Evolutionary conservation across 2,113 vertebrate genomes (phyloP).

Genomic region (Gobiocypris rarus): DNA sequence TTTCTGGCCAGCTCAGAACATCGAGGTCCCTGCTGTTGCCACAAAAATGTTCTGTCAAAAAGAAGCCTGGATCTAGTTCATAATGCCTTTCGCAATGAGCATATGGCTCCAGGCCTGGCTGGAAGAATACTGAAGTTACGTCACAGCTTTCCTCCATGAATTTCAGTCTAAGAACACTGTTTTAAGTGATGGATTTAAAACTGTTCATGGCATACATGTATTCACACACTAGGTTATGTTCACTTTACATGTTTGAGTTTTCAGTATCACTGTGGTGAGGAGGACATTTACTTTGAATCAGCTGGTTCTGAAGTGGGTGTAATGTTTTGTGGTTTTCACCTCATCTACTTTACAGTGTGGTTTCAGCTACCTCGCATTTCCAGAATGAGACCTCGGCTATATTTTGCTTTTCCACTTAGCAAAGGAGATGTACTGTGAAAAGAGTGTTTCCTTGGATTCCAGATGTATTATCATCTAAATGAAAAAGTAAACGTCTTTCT

Average conservation of each 20-base stretch:
- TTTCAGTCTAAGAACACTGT: neutral
- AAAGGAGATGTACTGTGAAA: constrained; percentile 18
- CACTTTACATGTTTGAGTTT: neutral
- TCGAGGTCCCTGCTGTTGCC: neutral
- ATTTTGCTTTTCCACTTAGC: neutral
- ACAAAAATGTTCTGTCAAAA: constrained; percentile 10
- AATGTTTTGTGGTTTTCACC: constrained; percentile 29
- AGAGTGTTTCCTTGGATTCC: neutral
- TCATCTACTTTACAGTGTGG: constrained; percentile 30
- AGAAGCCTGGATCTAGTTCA: neutral
- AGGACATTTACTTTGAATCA: neutral
- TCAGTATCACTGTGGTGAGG: neutral
- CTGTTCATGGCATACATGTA: neutral
- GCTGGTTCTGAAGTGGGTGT: neutral
- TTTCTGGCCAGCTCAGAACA: constrained; percentile 24
- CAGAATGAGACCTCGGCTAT: constrained; percentile 2
- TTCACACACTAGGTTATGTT: neutral
- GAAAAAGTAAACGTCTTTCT: neutral
- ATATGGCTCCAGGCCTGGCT: neutral
- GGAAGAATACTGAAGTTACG: neutral
- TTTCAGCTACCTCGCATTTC: neutral
- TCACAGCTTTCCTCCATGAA: neutral
- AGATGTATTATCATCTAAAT: neutral
- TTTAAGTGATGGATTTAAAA: neutral
- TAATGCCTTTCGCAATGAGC: neutral